A percentile compares a stretch with the other conserved stretches of the same genome.
Evolutionary conservation across 1,140 invertebrate species (phyloP).

Genomic region (Prorops nasuta): DNA sequence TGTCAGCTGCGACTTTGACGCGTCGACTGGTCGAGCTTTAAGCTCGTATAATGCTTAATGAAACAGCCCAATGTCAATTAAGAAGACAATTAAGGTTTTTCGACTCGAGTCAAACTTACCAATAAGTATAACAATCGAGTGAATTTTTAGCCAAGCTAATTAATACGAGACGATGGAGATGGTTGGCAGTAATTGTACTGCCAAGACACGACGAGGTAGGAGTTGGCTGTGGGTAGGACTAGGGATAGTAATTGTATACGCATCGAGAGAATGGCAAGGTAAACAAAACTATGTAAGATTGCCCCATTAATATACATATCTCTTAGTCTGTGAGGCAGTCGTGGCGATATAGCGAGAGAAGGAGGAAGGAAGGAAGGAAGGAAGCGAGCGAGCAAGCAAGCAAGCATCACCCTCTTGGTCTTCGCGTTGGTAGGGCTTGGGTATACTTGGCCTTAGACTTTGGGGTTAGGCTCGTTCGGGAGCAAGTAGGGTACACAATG

Average conservation of each 20-base stretch:
- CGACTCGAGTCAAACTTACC: no score
- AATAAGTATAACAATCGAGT: no score
- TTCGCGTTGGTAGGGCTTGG: slow-evolving; percentile 29
- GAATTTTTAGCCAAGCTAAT: no score
- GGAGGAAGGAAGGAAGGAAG: slow-evolving; percentile 5
- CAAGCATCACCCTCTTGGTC: slow-evolving; percentile 11
- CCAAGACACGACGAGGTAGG: no score
- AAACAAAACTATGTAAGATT: slow-evolving; percentile 61
- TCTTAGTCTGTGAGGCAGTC: slow-evolving; percentile 45
- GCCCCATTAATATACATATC: slow-evolving; percentile 60
- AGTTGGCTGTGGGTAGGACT: no score
- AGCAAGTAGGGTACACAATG: slow-evolving; percentile 55
- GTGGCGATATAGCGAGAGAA: neutral
- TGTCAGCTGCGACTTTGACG: no score
- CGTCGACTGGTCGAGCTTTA: no score
- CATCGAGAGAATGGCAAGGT: slow-evolving; percentile 55
- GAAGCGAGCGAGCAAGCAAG: slow-evolving; percentile 17
- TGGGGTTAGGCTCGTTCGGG: slow-evolving; percentile 46
- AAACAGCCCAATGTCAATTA: no score
- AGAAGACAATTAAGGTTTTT: no score
- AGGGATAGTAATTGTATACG: slow-evolving; percentile 57
- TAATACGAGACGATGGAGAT: no score
- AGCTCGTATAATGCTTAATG: no score
- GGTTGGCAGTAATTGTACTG: no score
- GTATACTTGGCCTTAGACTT: slow-evolving; percentile 56